Percentiles rank a stretch among this genome's conserved stretches.
Conservation (phyloP, 2,797 vertebrate species). For the Enteromius argenteus region DNA sequence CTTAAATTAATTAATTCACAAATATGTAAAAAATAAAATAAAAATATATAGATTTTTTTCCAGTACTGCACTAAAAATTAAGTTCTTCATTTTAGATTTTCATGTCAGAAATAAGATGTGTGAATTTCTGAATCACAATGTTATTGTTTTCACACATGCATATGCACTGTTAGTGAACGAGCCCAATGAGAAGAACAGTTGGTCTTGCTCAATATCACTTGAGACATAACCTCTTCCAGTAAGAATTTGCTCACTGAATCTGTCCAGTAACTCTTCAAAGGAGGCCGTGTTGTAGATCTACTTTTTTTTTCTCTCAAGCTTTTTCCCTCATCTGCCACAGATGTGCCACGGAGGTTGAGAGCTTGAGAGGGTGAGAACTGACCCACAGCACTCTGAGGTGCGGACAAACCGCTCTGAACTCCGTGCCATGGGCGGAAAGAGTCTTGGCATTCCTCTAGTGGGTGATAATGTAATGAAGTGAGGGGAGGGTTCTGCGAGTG, state of each 20-base stretch:
- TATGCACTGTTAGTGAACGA: not conserved
- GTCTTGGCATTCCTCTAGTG: conserved; percentile 78
- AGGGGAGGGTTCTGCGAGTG: conserved; percentile 54
- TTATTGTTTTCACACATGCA: not conserved
- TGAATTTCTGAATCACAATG: not conserved
- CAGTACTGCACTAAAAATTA: not conserved
- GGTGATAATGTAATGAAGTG: conserved; percentile 76
- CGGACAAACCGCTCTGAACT: conserved; percentile 45
- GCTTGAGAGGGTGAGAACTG: conserved; percentile 37
- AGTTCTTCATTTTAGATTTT: not conserved
- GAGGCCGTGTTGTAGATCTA: conserved; percentile 8
- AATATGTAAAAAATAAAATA: not conserved
- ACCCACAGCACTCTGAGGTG: conserved; percentile 46
- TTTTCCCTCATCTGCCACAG: conserved; percentile 25
- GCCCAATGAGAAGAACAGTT: conserved; percentile 11
- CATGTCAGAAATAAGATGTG: not conserved
- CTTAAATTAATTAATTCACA: not conserved
- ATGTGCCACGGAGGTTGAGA: conserved; percentile 37
- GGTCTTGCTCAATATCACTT: conserved; percentile 35
- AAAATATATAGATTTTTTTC: not conserved
- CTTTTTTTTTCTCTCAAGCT: not conserved
- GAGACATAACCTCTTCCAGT: conserved; percentile 36
- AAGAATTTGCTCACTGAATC: conserved; percentile 40
- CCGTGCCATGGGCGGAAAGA: conserved; percentile 74
- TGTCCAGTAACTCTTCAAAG: conserved; percentile 36